Evolutionary conservation across 2,797 vertebrate species (phyloP), one percentile per base, ranked within the genome.

Genomic region (Sarcoramphus papa): DNA sequence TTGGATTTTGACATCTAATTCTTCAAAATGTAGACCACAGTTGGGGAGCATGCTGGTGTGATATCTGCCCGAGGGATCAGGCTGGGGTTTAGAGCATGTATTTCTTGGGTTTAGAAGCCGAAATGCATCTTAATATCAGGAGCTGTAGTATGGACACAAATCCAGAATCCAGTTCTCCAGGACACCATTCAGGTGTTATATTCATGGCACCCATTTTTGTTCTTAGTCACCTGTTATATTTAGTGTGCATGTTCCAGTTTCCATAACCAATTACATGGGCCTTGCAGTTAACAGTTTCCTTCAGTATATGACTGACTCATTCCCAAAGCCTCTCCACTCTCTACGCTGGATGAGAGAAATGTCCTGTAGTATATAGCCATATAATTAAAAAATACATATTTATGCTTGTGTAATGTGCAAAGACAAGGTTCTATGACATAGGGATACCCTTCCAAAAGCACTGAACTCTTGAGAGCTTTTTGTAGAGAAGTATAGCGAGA

Each of bases 51-150:
- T 15, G 5, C 4, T 65, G n/a, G 27, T 54, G 45, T 69, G 18
- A 12, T 63, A n/a, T 4, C 7, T 19, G 54, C 43, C 22, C 3
- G 6, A 27, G 28, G 48, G 16, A 85, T 90, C n/a, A 59, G 12
- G 48, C n/a, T 62, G 22, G 4, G 28, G 2, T 74, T 93, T 41
- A 77, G 10, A 88, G 24, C 33, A 31, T 72, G 2, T 86, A 50
- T 87, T 76, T 88, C 48, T 50, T 64, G 33, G 8, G 2, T 86
- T 88, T 92, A 81, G 57, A 90, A 78, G n/a, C 25, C 80, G 48
- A 92, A 77, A 62, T 68, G 11, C 12, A 5, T 84, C 30, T 53
- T 77, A 45, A 50, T 50, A 20, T 64, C 14, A 22, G 37, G n/a
- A 68, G 8, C 43, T 79, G 6, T 82, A n/a, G 41, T 62, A n/a